A percentile compares a stretch with the other conserved stretches of the same genome.
These are phyloP conservation scores for Acromyrmex charruanus DNA, from an alignment of 1,140 invertebrate genomes.

Conservation along the genomic window DNA sequence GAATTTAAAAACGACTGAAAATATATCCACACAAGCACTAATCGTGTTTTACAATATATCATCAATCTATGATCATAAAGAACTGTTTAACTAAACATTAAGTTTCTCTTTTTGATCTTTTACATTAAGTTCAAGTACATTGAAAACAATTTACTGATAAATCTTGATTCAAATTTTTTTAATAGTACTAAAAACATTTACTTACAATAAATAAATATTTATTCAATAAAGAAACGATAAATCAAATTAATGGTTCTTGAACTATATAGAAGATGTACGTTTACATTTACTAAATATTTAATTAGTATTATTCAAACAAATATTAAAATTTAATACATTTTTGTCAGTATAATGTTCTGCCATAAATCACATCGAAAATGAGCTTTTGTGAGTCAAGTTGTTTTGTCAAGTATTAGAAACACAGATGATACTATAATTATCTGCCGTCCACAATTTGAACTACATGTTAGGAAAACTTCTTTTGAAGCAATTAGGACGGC, in stretches of 20 bases:
- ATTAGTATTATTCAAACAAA: too few species aligned
- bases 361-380: background rate
- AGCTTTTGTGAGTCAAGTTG: background rate
- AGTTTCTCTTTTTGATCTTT: background rate
- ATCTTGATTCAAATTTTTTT: too few species aligned
- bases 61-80: background rate
- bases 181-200: too few species aligned
- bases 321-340: too few species aligned
- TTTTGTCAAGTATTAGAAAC: background rate
- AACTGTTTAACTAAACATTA: background rate
- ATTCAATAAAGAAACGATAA: too few species aligned
- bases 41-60: constrained; percentile 3
- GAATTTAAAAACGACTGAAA: background rate
- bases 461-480: background rate
- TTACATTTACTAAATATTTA: too few species aligned
- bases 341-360: background rate
- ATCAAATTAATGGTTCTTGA: too few species aligned
- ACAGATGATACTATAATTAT: background rate
- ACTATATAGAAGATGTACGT: too few species aligned
- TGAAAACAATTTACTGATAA: too few species aligned
- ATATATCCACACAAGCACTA: background rate
- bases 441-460: background rate
- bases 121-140: background rate
- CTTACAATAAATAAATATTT: too few species aligned
- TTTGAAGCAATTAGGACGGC: background rate